Conservation (phyloP, 2,888 invertebrate genomes). For the Meganola albula region DNA sequence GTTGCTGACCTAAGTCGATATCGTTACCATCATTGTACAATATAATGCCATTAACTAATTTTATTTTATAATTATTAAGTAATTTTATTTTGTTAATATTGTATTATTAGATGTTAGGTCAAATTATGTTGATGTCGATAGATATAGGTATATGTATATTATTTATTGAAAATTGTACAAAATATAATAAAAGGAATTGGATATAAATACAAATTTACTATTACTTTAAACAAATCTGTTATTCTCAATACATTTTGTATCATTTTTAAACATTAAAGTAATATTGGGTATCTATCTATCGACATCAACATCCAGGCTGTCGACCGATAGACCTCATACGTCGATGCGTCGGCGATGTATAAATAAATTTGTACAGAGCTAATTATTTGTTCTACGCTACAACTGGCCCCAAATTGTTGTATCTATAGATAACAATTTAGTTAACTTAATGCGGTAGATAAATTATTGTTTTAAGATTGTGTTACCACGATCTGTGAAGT, state of each 20-base stretch:
- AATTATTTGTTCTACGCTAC: conserved; percentile 18
- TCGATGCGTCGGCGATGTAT: conserved; percentile 17
- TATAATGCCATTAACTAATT: conserved; percentile 21
- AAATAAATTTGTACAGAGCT: conserved; percentile 15
- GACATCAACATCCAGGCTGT: conserved; percentile 21
- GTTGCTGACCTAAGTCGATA: conserved; percentile 22
- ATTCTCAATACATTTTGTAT: background rate
- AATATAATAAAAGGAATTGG: background rate
- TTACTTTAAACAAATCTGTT: too few relatives aligned
- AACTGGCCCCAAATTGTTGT: conserved; percentile 24
- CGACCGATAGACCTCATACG: conserved; percentile 14
- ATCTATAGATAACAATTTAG: conserved; percentile 24
- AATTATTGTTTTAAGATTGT: conserved; percentile 27
- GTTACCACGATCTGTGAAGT: conserved; percentile 15
- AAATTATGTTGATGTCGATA: conserved; percentile 17
- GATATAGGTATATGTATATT: conserved; percentile 9
- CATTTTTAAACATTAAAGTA: background rate
- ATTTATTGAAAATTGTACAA: background rate
- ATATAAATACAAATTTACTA: too few relatives aligned
- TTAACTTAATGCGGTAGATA: conserved; percentile 27
- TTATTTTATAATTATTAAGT: conserved; percentile 17
- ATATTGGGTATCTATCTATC: too few relatives aligned
- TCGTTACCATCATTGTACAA: conserved; percentile 26
- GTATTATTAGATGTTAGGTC: conserved; percentile 25
- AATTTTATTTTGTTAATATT: conserved; percentile 22